phyloP scores from a whole-genome alignment of 2,888 invertebrate species.

The Deladenus siricidicola region DNA sequence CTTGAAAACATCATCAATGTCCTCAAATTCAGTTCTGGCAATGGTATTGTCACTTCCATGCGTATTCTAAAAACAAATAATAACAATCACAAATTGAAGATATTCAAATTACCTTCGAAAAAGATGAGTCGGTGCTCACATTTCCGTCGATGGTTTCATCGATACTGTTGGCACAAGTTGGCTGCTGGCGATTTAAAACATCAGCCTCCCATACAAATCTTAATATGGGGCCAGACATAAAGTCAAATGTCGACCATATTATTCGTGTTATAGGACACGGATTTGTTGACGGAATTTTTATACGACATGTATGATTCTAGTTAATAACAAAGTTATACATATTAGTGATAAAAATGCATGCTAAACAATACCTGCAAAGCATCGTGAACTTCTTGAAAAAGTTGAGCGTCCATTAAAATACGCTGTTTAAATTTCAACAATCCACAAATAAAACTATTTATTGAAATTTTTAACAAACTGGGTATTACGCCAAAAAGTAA shows the following conservation, averaged over 20 bases:
- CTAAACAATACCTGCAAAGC: too few species aligned
- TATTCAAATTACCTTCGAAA: slow-evolving; percentile 19
- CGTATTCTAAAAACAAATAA: slow-evolving; percentile 10
- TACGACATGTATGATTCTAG: too few species aligned
- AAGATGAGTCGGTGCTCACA: slow-evolving; percentile 19
- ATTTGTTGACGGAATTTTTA: too few species aligned
- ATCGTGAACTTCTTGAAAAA: too few species aligned
- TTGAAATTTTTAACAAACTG: too few species aligned
- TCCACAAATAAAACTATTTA: too few species aligned
- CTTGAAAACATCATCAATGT: slow-evolving; percentile 43
- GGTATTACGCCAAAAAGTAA: too few species aligned
- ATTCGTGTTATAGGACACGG: too few species aligned
- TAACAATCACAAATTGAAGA: not conserved
- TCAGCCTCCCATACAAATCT: slow-evolving; percentile 44
- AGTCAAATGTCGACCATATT: slow-evolving; percentile 49
- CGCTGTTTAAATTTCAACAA: too few species aligned
- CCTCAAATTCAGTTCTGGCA: slow-evolving; percentile 39
- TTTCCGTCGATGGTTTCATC: slow-evolving; percentile 21
- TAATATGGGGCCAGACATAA: slow-evolving; percentile 47
- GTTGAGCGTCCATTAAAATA: too few species aligned
- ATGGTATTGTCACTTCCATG: slow-evolving; percentile 19
- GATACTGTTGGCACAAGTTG: not conserved
- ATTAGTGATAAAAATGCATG: too few species aligned
- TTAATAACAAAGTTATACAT: too few species aligned
- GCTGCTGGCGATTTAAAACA: not conserved